These are phyloP conservation scores for Xerus rutilus DNA, from an alignment of 2,797 vertebrate genomes.

Conservation along the genomic window DNA sequence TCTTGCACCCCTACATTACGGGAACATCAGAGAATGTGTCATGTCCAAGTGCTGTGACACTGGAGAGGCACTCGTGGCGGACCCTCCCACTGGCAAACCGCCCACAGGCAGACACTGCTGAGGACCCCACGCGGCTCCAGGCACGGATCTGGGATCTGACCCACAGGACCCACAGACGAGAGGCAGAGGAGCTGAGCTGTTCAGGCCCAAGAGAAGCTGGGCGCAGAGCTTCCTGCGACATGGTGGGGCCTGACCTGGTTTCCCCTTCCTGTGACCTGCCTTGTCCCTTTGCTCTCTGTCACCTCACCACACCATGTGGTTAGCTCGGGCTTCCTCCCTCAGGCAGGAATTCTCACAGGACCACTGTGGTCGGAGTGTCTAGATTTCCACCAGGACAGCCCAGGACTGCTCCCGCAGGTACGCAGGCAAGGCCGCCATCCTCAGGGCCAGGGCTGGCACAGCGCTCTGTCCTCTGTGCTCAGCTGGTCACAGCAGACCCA, in stretches of 20 bases:
- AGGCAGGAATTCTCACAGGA: fast-evolving
- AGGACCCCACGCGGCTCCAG: background rate
- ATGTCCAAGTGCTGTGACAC: background rate
- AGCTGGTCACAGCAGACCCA: background rate
- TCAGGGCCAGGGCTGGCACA: background rate
- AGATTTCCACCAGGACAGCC: background rate
- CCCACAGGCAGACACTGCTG: background rate
- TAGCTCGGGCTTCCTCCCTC: background rate
- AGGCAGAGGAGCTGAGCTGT: background rate
- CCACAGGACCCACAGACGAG: too few species aligned
- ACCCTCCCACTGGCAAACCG: too few species aligned
- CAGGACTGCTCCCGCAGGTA: background rate
- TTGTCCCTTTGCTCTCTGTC: background rate
- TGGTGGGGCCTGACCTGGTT: background rate
- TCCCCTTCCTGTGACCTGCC: fast-evolving
- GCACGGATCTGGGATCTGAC: background rate
- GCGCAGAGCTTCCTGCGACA: fast-evolving
- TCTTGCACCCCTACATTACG: background rate
- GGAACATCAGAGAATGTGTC: background rate
- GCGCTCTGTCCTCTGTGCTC: fast-evolving
- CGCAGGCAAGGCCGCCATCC: background rate
- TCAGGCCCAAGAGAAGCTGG: background rate
- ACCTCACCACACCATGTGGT: background rate
- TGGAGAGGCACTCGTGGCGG: background rate
- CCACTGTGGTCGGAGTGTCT: too few species aligned